Percentiles rank a stretch among this genome's conserved stretches.
phyloP scores from a whole-genome alignment of 2,113 vertebrate genomes.

The Phylloscopus trochilus region DNA sequence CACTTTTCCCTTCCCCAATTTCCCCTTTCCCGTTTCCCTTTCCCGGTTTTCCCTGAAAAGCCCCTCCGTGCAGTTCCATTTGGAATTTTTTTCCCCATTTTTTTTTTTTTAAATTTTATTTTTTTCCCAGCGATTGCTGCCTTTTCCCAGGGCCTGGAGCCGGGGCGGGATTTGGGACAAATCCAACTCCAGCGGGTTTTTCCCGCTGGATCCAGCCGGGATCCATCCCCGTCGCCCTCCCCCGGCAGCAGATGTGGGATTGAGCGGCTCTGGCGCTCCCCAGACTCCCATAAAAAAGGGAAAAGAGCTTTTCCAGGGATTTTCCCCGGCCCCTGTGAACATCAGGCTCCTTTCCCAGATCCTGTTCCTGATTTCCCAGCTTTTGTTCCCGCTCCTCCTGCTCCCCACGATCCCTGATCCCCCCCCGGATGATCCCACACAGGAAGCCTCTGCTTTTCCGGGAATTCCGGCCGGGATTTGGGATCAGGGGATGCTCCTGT shows the following conservation, averaged over 20 bases:
- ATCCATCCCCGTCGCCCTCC: background rate
- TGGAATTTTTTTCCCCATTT: fast-evolving
- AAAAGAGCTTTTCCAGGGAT: constrained; percentile 10
- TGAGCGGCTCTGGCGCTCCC: background rate
- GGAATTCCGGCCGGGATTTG: too few species aligned
- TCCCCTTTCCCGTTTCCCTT: background rate
- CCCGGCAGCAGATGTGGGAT: background rate
- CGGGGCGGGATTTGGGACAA: too few species aligned
- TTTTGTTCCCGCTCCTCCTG: too few species aligned
- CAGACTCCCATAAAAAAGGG: background rate
- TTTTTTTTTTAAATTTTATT: too few species aligned
- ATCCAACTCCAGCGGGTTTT: background rate
- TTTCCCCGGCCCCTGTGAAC: background rate
- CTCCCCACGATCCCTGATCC: too few species aligned
- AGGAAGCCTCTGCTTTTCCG: too few species aligned
- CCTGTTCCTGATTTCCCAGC: background rate
- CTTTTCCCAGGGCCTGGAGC: background rate
- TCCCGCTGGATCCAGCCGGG: background rate
- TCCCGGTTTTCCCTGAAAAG: background rate
- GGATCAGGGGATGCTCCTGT: too few species aligned
- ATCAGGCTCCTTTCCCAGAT: background rate
- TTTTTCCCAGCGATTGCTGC: fast-evolving
- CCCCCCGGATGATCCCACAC: too few species aligned
- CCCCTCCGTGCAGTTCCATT: fast-evolving
- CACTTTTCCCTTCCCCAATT: background rate